Evolutionary conservation across 2,888 invertebrate species (phyloP), one percentile per base, ranked within the genome.

Genomic region (Celastrina argiolus): DNA sequence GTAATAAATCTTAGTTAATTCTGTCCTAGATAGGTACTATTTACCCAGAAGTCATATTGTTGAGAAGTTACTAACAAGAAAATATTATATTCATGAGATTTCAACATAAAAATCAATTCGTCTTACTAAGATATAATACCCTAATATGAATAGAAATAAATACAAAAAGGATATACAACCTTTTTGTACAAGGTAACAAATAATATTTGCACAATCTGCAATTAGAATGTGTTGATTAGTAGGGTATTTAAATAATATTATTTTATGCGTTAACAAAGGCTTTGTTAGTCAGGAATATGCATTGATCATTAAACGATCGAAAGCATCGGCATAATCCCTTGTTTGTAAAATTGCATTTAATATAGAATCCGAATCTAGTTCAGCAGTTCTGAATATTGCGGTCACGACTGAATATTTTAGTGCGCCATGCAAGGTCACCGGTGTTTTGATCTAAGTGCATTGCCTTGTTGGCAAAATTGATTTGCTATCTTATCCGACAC

Each of bases 391-490:
- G 39, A 61, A 61, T 61, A 71, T 68, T 65, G 69, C 66, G 73
- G 73, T 70, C 72, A 72, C 42, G 71, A 70, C 56, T 69, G 64
- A 61, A 64, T 67, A 59, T 66, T 65, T 56, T 36, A 66, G 61
- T 65, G 66, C 59, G 39, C 56, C 42, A 28, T 51, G 59, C 74
- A 75, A 76, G 74, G 77, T 74, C 72, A 67, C 16, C 14, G 22
- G 67, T 68, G 68, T 73, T 74, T 73, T 69, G 69, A 69, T 69
- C 68, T 68, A 71, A 73, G 75, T 77, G 73, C 75, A 76, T 69
- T 73, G 73, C 68, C 68, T 74, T 65, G 68, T 69, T 71, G 66
- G 36, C 68, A 68, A 70, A 36, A 61, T 22, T 14, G 36, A 36
- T 61, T 56, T 28, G 56, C 14, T 18, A 36, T 18, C 34, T 34